Percentiles rank a stretch among this genome's conserved stretches.
These are phyloP conservation scores for Muscicapa striata DNA, from an alignment of 2,797 vertebrate species.

Conservation along the genomic window DNA sequence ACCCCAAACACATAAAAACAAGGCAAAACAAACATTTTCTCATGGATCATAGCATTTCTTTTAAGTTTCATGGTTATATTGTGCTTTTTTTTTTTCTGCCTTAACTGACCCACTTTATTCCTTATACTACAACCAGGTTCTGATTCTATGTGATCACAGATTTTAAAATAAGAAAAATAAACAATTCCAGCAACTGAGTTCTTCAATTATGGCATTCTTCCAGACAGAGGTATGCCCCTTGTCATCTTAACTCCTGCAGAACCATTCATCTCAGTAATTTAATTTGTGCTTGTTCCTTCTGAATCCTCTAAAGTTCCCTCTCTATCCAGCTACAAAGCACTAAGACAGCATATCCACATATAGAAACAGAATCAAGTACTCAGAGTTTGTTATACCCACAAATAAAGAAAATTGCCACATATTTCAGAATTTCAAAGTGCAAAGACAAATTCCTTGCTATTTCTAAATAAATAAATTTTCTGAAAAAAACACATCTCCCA, in stretches of 20 bases:
- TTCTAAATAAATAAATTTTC: neutral
- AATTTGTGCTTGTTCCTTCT: neutral
- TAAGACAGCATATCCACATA: neutral
- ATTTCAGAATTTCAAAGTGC: neutral
- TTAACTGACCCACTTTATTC: neutral
- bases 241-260: neutral
- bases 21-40: neutral
- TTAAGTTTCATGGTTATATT: neutral
- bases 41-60: neutral
- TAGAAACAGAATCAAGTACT: neutral
- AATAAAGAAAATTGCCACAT: neutral
- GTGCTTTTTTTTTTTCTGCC: neutral
- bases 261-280: neutral
- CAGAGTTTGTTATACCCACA: neutral
- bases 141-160: neutral
- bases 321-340: neutral
- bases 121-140: neutral
- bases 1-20: neutral
- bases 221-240: neutral
- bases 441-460: neutral
- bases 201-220: neutral
- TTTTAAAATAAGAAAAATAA: conserved; percentile 18
- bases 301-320: neutral
- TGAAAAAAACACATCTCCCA: neutral
- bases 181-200: neutral